phyloP scores from a whole-genome alignment of 2,797 vertebrate species.

The Galago senegalensis region DNA sequence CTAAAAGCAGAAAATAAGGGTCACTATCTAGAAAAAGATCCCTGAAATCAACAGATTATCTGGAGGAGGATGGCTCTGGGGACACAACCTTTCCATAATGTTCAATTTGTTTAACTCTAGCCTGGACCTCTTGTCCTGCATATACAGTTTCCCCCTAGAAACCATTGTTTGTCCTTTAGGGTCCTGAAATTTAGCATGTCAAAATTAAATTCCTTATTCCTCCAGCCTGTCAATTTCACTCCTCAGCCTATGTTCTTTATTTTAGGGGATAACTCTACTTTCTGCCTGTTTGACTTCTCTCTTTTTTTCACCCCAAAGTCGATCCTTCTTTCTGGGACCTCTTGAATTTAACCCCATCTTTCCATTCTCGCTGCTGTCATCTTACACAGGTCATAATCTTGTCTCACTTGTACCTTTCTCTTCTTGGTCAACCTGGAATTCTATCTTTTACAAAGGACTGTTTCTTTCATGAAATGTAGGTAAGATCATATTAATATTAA shows the following conservation, averaged over 20 bases:
- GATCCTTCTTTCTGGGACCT: not conserved
- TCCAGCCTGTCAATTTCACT: not conserved
- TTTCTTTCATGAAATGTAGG: not conserved
- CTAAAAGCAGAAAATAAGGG: not conserved
- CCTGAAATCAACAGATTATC: not conserved
- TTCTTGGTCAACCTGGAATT: not conserved
- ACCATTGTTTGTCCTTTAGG: not conserved
- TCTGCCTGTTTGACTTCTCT: not conserved
- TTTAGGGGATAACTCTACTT: not conserved
- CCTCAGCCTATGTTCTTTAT: not conserved
- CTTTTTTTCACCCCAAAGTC: not conserved
- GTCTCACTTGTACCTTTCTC: not conserved
- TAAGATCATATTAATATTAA: not conserved
- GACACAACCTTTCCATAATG: not conserved
- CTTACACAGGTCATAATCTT: not conserved
- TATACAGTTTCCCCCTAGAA: not conserved
- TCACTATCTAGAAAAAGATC: not conserved
- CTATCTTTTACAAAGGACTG: not conserved
- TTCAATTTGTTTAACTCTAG: not conserved
- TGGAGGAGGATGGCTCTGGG: not conserved
- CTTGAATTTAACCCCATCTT: not conserved
- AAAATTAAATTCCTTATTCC: not conserved
- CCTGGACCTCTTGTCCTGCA: not conserved
- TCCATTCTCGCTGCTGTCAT: not conserved
- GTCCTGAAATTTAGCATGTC: not conserved